Base-by-base conservation (phyloP, 2,888 invertebrate genomes). In the Ophion obscuratus region DNA sequence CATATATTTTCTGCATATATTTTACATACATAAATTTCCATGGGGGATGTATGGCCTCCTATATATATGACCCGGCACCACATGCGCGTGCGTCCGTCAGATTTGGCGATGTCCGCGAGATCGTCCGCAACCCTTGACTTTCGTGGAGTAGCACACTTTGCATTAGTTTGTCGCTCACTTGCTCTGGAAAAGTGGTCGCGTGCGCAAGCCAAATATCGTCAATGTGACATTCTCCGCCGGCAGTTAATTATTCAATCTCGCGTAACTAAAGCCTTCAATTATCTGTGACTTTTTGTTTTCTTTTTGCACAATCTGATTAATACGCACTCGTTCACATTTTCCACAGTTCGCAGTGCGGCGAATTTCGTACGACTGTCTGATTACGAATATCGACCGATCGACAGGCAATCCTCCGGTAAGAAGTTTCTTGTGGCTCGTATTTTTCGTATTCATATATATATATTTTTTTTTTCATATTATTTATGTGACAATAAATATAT, bases 41-140 rank as follows among this genome's bases (percentile, higher is more conserved):
- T n/a, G n/a, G n/a, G n/a, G n/a, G n/a, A n/a, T n/a, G 24, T 24
- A 24, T 24, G 27, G 11, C n/a, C n/a, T n/a, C n/a, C n/a, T 57
- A 3, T 11, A 11, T 44, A 44, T 24, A 2, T 6, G 36, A 62
- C 11, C 17, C 9, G 5, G 10, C 44, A 62, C 9, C 9, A 17
- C 44, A 27, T n/a, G 76, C 79, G 79, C 79, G 27, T 79, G 79
- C 79, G 70, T 40, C 9, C 10, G 6, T 61, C 47, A 44, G 14
- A 2, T 62, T 70, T 20, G 53, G 53, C n/a, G 10, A 14, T n/a
- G 31, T 20, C 62, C 44, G 61, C 36, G 44, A 27, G 47, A 61
- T 11, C 14, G 31, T n/a, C 61, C 53, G 53, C 68, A 27, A 70
- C 20, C 62, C 31, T 40, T n/a, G 3, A 47, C 2, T 6, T 62